phyloP scores from a whole-genome alignment of 1,140 invertebrate species.

The Plectrocnemia conspersa region DNA sequence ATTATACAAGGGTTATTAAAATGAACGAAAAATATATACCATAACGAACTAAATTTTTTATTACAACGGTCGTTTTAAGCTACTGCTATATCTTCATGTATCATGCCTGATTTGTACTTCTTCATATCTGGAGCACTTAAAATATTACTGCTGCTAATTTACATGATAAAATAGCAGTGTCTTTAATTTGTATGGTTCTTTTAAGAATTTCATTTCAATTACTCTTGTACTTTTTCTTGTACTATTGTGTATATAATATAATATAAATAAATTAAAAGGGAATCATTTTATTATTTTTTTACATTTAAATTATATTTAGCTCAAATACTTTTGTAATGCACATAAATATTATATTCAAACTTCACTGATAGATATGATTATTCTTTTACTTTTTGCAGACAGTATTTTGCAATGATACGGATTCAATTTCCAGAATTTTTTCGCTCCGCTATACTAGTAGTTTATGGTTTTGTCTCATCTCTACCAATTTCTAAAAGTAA shows the following conservation, averaged over 20 bases:
- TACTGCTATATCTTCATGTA: too few relatives aligned
- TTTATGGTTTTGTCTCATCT: neutral
- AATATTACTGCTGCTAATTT: too few relatives aligned
- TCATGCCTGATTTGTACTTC: too few relatives aligned
- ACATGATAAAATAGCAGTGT: too few relatives aligned
- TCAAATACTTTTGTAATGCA: neutral
- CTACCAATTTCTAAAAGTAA: neutral
- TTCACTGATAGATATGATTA: too few relatives aligned
- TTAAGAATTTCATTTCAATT: neutral
- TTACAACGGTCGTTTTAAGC: too few relatives aligned
- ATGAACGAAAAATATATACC: too few relatives aligned
- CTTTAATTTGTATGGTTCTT: too few relatives aligned
- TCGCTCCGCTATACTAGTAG: neutral
- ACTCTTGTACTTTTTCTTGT: neutral
- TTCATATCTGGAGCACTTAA: too few relatives aligned
- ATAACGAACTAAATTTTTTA: too few relatives aligned
- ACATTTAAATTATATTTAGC: neutral
- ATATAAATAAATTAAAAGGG: neutral
- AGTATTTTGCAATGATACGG: slow-evolving; percentile 16
- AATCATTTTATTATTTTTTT: neutral
- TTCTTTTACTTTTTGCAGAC: too few relatives aligned
- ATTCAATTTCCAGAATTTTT: slow-evolving; percentile 21
- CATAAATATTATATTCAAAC: neutral
- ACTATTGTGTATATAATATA: neutral
- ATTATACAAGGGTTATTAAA: too few relatives aligned